Conservation (phyloP, 92 coral and sea anemone species). For the Bergia sp. region DNA sequence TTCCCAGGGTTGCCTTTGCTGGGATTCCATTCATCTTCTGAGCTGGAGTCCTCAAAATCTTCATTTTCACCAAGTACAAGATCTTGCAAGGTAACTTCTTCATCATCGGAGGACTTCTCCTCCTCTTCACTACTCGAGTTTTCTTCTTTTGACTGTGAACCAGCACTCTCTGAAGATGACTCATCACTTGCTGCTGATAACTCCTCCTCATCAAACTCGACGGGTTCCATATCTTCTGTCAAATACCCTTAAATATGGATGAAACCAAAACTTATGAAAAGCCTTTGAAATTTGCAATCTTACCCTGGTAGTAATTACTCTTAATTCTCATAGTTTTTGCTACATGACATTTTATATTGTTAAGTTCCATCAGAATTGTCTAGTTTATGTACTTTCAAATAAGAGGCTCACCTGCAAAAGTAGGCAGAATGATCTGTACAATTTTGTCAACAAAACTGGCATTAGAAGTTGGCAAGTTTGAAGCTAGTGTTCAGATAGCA, state of each 20-base stretch:
- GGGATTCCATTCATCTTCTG: constrained; percentile 94
- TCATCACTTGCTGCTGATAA: constrained; percentile 70
- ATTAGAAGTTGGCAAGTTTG: too few relatives aligned
- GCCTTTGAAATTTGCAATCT: not conserved
- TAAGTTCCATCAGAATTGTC: too few relatives aligned
- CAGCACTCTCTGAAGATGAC: constrained; percentile 62
- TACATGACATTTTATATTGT: too few relatives aligned
- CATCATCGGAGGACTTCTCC: constrained; percentile 55
- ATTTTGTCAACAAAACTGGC: too few relatives aligned
- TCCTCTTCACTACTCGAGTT: constrained; percentile 62
- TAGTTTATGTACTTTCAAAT: too few relatives aligned
- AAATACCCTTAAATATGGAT: constrained; percentile 75
- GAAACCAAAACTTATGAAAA: not conserved
- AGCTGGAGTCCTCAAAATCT: constrained; percentile 62
- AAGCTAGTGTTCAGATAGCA: too few relatives aligned
- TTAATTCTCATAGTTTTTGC: too few relatives aligned
- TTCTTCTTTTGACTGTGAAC: constrained; percentile 45
- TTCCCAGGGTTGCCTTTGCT: constrained; percentile 75
- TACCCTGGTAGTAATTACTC: not conserved
- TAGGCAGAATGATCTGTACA: too few relatives aligned
- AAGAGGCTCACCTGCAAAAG: too few relatives aligned
- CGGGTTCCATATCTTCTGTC: constrained; percentile 87
- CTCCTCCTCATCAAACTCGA: constrained; percentile 81
- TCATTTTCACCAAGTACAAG: constrained; percentile 66
- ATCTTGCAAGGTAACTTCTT: constrained; percentile 61